These are phyloP conservation scores for Amitus sp. DNA, from an alignment of 2,888 invertebrate genomes.

Conservation along the genomic window DNA sequence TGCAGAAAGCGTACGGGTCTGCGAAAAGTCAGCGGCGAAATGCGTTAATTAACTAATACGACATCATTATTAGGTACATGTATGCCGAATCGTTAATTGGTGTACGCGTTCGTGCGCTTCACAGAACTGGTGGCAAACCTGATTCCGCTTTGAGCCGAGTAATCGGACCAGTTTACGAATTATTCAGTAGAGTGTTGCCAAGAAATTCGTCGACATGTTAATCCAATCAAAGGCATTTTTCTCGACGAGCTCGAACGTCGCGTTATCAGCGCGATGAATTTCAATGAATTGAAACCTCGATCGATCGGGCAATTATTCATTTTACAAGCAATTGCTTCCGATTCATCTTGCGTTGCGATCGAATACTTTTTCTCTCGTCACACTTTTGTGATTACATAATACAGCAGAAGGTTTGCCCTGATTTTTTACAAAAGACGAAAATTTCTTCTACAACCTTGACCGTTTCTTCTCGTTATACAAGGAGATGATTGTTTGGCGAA, in stretches of 20 bases:
- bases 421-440: too few relatives aligned
- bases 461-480: too few relatives aligned
- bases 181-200: constrained; percentile 30
- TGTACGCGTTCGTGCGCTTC: constrained; percentile 23
- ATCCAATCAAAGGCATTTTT: constrained; percentile 34
- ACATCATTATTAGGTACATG: constrained; percentile 64
- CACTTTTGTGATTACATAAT: too few relatives aligned
- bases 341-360: too few relatives aligned
- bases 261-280: too few relatives aligned
- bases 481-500: too few relatives aligned
- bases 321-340: too few relatives aligned
- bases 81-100: constrained; percentile 43
- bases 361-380: too few relatives aligned
- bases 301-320: constrained; percentile 21
- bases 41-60: constrained; percentile 66
- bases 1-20: neutral
- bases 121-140: constrained; percentile 14
- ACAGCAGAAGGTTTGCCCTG: too few relatives aligned
- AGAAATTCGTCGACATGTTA: constrained; percentile 31
- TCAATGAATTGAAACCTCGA: neutral
- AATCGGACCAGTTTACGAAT: constrained; percentile 36
- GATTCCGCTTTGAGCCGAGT: constrained; percentile 12
- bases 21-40: constrained; percentile 49
- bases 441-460: too few relatives aligned
- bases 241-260: neutral